Evolutionary conservation across 2,888 invertebrate genomes (phyloP).

Genomic region (Elysia crispata): DNA sequence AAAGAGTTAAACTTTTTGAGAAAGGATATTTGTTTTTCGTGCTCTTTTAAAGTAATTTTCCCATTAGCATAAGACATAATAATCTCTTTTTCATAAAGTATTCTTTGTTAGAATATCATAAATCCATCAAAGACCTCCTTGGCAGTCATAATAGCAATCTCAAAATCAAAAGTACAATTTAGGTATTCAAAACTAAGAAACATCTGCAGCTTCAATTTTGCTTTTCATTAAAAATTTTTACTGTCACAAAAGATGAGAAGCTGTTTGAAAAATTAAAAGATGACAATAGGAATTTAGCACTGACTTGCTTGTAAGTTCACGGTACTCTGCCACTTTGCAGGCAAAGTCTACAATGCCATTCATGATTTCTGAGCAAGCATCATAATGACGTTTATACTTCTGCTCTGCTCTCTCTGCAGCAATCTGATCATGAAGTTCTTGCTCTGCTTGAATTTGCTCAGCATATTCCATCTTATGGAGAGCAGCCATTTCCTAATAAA

Average conservation of each 20-base stretch:
- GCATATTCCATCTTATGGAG: conserved; percentile 73
- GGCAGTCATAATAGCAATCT: too few species aligned
- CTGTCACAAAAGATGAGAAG: not conserved
- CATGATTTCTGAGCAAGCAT: conserved; percentile 70
- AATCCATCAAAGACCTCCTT: too few species aligned
- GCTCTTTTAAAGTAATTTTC: too few species aligned
- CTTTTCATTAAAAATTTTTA: not conserved
- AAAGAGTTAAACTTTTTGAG: too few species aligned
- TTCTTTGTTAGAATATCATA: too few species aligned
- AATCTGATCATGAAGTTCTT: conserved; percentile 74
- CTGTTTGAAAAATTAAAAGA: not conserved
- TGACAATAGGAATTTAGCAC: conserved; percentile 9
- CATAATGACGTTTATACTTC: conserved; percentile 74
- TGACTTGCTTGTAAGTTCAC: conserved; percentile 76
- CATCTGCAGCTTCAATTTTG: not conserved
- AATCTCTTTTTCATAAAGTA: too few species aligned
- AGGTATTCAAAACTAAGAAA: not conserved
- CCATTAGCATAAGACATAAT: too few species aligned
- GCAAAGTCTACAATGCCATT: conserved; percentile 74
- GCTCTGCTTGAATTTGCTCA: conserved; percentile 73
- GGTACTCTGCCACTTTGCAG: conserved; percentile 74
- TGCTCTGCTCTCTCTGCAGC: conserved; percentile 73
- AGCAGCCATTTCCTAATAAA: conserved; percentile 71
- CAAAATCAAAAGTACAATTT: not conserved
- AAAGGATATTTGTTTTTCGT: too few species aligned